Percentiles rank a stretch among this genome's conserved stretches.
Evolutionary conservation across 2,888 invertebrate genomes (phyloP).

Genomic region (Hyposoter dolosus): DNA sequence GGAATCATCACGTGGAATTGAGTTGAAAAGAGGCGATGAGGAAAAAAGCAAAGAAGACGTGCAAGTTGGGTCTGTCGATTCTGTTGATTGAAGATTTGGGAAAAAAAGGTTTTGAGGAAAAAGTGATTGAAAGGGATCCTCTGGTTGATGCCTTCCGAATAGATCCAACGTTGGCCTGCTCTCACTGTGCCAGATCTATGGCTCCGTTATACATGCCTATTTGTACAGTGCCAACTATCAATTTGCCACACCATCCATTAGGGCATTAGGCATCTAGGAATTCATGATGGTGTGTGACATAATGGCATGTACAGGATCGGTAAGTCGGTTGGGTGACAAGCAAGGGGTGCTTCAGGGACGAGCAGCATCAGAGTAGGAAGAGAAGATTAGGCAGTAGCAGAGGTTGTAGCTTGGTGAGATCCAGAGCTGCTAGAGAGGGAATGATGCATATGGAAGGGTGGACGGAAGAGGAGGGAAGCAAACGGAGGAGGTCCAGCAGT

Average conservation of each 20-base stretch:
- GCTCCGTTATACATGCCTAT: conserved; percentile 76
- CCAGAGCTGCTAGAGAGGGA: conserved; percentile 34
- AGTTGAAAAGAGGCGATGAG: neutral
- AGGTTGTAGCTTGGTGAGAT: conserved; percentile 47
- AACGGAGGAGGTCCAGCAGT: conserved; percentile 54
- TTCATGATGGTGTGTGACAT: conserved; percentile 47
- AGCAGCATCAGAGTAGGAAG: conserved; percentile 26
- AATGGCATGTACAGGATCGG: conserved; percentile 52
- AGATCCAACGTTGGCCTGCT: conserved; percentile 13
- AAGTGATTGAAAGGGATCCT: neutral
- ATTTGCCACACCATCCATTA: conserved; percentile 80
- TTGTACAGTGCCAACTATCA: conserved; percentile 78
- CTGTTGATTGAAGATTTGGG: neutral
- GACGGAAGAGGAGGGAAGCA: conserved; percentile 46
- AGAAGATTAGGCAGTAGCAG: conserved; percentile 61
- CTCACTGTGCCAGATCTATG: conserved; percentile 3
- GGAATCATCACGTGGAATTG: neutral
- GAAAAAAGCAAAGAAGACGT: neutral
- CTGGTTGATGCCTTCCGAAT: neutral
- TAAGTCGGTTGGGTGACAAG: conserved; percentile 53
- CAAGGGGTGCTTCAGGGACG: conserved; percentile 40
- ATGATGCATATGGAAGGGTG: conserved; percentile 57
- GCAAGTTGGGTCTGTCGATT: neutral
- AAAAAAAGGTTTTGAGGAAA: neutral
- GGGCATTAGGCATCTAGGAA: conserved; percentile 75